phyloP scores from a whole-genome alignment of 1,140 invertebrate genomes.

The Drosophila teissieri region DNA sequence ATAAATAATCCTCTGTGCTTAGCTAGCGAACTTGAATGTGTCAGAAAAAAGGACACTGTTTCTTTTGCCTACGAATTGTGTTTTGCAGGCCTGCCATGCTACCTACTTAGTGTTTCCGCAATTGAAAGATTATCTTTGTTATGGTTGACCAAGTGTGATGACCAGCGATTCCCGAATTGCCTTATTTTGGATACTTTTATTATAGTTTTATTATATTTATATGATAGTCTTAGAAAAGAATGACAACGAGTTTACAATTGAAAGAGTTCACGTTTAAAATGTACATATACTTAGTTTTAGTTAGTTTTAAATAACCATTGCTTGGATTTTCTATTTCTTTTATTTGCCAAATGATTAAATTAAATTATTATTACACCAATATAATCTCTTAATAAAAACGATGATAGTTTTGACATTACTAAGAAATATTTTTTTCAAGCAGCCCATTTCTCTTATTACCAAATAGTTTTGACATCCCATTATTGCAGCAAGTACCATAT shows the following conservation, averaged over 20 bases:
- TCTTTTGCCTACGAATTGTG: constrained; percentile 21
- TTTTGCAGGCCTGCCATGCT: neutral
- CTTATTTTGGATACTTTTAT: neutral
- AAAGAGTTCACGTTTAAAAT: too few species aligned
- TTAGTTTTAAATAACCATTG: too few species aligned
- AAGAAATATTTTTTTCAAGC: neutral
- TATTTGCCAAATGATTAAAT: too few species aligned
- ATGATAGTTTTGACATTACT: too few species aligned
- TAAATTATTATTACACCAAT: too few species aligned
- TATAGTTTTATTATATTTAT: too few species aligned
- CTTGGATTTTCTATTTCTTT: too few species aligned
- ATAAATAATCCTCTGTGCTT: constrained; percentile 8
- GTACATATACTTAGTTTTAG: too few species aligned
- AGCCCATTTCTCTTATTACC: too few species aligned
- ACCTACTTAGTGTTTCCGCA: neutral
- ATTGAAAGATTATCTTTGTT: neutral
- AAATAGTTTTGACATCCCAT: neutral
- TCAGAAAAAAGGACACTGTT: constrained; percentile 18
- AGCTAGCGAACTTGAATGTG: constrained; percentile 13
- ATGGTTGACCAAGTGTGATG: neutral
- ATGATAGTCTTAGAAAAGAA: too few species aligned
- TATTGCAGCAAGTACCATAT: neutral
- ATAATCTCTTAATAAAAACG: too few species aligned
- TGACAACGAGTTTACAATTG: too few species aligned
- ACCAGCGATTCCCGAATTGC: neutral